These are phyloP conservation scores for Palythoa grandis DNA, from an alignment of 92 coral and sea anemone genomes.

Conservation along the genomic window DNA sequence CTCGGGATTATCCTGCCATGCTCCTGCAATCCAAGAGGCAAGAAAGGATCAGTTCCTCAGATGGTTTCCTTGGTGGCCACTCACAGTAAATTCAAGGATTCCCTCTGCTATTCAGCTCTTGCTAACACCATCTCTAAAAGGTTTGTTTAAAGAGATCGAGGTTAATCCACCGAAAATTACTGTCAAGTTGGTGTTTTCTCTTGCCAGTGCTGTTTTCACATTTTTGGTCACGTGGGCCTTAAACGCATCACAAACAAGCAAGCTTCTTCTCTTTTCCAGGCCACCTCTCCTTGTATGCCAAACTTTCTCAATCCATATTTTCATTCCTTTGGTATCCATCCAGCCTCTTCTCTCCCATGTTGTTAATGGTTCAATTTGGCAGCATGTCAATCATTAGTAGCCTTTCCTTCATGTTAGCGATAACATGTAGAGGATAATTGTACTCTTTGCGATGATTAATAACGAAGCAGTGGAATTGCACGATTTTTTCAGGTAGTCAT, in stretches of 20 bases:
- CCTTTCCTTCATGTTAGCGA: no score
- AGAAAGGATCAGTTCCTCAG: neutral
- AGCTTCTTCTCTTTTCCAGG: neutral
- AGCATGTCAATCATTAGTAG: no score
- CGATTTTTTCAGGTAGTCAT: no score
- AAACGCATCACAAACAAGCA: neutral
- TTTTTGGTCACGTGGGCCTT: neutral
- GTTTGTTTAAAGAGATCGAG: slow-evolving; percentile 36
- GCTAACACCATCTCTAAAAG: slow-evolving; percentile 14
- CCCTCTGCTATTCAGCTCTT: no score
- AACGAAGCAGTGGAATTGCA: no score
- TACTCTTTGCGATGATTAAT: no score
- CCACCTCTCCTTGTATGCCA: neutral
- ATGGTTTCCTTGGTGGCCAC: neutral
- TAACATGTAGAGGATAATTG: no score
- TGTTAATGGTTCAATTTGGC: no score
- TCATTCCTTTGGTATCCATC: neutral
- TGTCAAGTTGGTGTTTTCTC: slow-evolving; percentile 24
- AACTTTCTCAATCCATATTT: slow-evolving; percentile 8
- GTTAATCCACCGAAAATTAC: slow-evolving; percentile 45
- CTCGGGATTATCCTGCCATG: neutral
- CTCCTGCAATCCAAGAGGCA: neutral
- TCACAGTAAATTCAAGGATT: no score
- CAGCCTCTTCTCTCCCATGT: no score
- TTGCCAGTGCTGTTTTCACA: neutral